phyloP scores from a whole-genome alignment of 2,888 invertebrate species.

The Carpatolechia fugitivella region DNA sequence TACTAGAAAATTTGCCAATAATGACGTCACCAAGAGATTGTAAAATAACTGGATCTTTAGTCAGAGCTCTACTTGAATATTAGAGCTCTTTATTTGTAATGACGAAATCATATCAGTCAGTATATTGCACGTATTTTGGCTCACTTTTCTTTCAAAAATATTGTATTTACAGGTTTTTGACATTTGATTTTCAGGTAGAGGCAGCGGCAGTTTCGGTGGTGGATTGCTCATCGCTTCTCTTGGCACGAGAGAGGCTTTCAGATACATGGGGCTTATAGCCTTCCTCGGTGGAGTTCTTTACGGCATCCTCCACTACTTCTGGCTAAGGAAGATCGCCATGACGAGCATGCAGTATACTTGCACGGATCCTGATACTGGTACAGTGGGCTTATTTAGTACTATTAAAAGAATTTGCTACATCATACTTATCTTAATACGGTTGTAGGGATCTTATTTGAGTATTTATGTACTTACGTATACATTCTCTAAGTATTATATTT shows the following conservation, averaged over 20 bases:
- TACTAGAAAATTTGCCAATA: too few relatives aligned
- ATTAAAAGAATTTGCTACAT: too few relatives aligned
- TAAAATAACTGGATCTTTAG: too few relatives aligned
- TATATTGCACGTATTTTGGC: too few relatives aligned
- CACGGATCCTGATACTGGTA: conserved; percentile 63
- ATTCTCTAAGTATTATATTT: too few relatives aligned
- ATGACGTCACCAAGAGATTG: too few relatives aligned
- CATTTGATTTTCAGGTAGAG: conserved; percentile 78
- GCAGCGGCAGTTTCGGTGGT: conserved; percentile 90
- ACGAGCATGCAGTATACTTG: conserved; percentile 60
- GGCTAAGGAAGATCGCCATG: conserved; percentile 82
- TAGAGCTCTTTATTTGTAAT: too few relatives aligned
- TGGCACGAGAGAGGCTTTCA: conserved; percentile 87
- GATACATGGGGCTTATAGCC: conserved; percentile 87
- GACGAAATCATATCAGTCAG: too few relatives aligned
- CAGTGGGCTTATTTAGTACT: not conserved
- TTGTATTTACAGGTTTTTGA: not conserved
- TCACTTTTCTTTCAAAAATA: not conserved
- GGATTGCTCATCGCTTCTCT: conserved; percentile 87
- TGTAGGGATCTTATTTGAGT: too few relatives aligned
- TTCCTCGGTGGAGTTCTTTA: conserved; percentile 85
- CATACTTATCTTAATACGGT: too few relatives aligned
- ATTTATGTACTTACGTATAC: too few relatives aligned
- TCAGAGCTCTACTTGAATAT: too few relatives aligned
- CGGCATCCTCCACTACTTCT: conserved; percentile 84